phyloP scores from a whole-genome alignment of 2,888 invertebrate species.

The Exephanes ischioxanthus region DNA sequence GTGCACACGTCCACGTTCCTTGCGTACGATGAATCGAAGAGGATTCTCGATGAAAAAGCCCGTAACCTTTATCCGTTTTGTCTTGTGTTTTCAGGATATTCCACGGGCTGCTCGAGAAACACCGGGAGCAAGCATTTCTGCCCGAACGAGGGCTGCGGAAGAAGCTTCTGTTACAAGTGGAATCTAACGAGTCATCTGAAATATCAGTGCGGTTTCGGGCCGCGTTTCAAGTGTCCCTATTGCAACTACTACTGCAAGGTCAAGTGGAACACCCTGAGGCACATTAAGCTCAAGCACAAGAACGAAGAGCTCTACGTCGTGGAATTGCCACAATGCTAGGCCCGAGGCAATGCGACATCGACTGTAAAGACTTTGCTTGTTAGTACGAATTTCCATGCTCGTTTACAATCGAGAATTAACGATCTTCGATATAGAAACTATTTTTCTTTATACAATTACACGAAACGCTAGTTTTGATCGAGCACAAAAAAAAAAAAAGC shows the following conservation, averaged over 20 bases:
- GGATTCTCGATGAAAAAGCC: background rate
- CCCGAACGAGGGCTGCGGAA: conserved; percentile 52
- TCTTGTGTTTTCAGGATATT: conserved; percentile 7
- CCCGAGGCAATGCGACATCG: background rate
- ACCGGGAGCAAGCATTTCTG: conserved; percentile 27
- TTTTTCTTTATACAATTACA: background rate
- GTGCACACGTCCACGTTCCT: background rate
- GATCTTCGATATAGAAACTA: background rate
- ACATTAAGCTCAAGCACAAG: conserved; percentile 76
- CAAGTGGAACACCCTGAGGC: conserved; percentile 77
- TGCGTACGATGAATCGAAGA: background rate
- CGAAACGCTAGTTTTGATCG: background rate
- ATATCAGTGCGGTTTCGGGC: conserved; percentile 81
- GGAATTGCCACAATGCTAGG: conserved; percentile 61
- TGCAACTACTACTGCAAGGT: conserved; percentile 74
- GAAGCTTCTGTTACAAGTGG: conserved; percentile 74
- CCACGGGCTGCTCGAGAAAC: background rate
- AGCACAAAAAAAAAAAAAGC: background rate
- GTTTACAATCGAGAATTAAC: background rate
- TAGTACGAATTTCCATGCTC: background rate
- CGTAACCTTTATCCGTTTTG: background rate
- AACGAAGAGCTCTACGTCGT: conserved; percentile 74
- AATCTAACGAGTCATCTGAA: conserved; percentile 80
- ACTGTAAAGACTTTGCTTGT: background rate
- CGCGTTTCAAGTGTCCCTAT: conserved; percentile 82